These are phyloP conservation scores for Serinus canaria DNA, from an alignment of 2,113 vertebrate genomes.

Conservation along the genomic window DNA sequence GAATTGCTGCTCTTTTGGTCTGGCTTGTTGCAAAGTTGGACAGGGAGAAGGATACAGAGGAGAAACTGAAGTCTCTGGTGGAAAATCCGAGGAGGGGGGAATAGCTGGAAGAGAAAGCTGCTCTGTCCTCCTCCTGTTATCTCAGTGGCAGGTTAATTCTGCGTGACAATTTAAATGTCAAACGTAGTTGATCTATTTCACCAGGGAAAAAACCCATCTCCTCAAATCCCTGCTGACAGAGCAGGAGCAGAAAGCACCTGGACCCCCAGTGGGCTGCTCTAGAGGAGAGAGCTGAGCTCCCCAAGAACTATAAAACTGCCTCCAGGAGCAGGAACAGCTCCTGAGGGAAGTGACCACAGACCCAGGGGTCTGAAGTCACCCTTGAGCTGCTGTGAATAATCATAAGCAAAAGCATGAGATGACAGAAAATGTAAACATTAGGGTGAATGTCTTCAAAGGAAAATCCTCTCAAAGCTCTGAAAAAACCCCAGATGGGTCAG, in stretches of 20 bases:
- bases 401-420: not conserved
- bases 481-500: not conserved
- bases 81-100: not conserved
- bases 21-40: not conserved
- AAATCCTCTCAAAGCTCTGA: not conserved
- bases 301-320: not conserved
- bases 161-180: conserved; percentile 8
- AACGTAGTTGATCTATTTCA: not conserved
- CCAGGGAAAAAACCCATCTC: not conserved
- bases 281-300: not conserved
- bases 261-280: not conserved
- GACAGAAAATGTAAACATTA: not conserved
- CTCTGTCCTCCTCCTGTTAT: not conserved
- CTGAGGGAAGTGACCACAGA: accelerated
- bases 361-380: not conserved
- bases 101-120: not conserved
- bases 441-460: not conserved
- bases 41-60: not conserved
- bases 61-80: not conserved
- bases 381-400: not conserved
- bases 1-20: not conserved
- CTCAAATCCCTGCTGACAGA: not conserved
- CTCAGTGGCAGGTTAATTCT: conserved; percentile 8
- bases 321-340: not conserved
- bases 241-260: not conserved